Percentiles rank a stretch among this genome's conserved stretches.
Evolutionary conservation across 2,113 vertebrate species (phyloP).

Genomic region (Toxotes jaculatrix): DNA sequence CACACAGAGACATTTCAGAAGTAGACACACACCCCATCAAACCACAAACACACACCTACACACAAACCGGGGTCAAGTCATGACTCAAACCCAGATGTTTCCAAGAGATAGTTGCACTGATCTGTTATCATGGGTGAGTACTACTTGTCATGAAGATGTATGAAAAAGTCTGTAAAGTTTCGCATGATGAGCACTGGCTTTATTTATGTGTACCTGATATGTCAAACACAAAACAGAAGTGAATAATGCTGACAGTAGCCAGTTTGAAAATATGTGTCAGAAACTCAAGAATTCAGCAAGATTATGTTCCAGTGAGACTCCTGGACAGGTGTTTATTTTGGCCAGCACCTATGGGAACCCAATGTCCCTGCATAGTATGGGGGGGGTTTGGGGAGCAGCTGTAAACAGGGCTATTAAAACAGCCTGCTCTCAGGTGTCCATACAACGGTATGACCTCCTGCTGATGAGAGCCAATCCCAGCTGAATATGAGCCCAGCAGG

Average conservation of each 20-base stretch:
- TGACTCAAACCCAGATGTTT: conserved; percentile 58
- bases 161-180: conserved; percentile 28
- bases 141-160: conserved; percentile 63
- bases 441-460: conserved; percentile 50
- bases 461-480: conserved; percentile 31
- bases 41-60: conserved; percentile 14
- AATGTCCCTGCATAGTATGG: conserved; percentile 21
- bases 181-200: not conserved
- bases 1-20: conserved; percentile 36
- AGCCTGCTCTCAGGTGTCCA: conserved; percentile 57
- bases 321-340: conserved; percentile 52
- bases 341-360: conserved; percentile 48
- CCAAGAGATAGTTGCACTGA: conserved; percentile 62
- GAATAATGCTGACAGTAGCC: conserved; percentile 41
- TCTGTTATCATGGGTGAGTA: conserved; percentile 48
- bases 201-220: conserved; percentile 28
- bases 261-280: conserved; percentile 29
- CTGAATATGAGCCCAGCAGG: conserved; percentile 44
- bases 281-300: conserved; percentile 55
- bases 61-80: conserved; percentile 37
- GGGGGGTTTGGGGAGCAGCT: conserved; percentile 3
- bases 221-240: conserved; percentile 45
- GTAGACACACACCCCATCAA: conserved; percentile 25
- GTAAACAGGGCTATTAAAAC: conserved; percentile 56
- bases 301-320: conserved; percentile 6